These are phyloP conservation scores for Hippocampus guttulatus DNA, from an alignment of 2,113 vertebrate species.

Conservation along the genomic window DNA sequence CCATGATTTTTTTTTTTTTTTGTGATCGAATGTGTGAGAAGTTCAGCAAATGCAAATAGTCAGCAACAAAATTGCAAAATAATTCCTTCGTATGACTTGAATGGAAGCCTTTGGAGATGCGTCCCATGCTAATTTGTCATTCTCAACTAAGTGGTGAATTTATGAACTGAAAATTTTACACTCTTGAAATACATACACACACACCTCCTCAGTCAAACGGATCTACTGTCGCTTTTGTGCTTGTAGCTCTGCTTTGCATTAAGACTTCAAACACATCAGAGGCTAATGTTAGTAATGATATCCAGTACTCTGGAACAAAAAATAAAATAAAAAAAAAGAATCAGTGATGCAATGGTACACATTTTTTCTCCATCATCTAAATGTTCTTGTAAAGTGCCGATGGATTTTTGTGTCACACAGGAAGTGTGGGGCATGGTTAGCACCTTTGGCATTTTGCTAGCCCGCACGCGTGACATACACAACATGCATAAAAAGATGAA, in stretches of 20 bases:
- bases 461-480: neutral
- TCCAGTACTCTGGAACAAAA: no score
- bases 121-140: no score
- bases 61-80: no score
- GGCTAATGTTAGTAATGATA: neutral
- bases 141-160: neutral
- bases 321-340: no score
- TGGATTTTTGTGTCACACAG: neutral
- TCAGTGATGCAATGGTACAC: neutral
- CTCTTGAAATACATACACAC: conserved; percentile 10
- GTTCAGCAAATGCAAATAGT: no score
- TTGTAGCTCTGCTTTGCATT: neutral
- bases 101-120: no score
- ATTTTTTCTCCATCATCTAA: neutral
- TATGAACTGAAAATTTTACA: conserved; percentile 43
- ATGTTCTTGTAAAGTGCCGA: neutral
- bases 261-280: neutral
- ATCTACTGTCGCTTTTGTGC: neutral
- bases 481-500: no score
- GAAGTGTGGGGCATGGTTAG: neutral
- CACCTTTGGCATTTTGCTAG: neutral
- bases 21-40: no score
- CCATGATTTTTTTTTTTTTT: no score
- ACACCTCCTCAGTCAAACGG: conserved; percentile 11
- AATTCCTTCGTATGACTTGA: no score